Percentiles rank a stretch among this genome's conserved stretches.
These are phyloP conservation scores for Petromus typicus DNA, from an alignment of 2,113 vertebrate species.

Conservation along the genomic window DNA sequence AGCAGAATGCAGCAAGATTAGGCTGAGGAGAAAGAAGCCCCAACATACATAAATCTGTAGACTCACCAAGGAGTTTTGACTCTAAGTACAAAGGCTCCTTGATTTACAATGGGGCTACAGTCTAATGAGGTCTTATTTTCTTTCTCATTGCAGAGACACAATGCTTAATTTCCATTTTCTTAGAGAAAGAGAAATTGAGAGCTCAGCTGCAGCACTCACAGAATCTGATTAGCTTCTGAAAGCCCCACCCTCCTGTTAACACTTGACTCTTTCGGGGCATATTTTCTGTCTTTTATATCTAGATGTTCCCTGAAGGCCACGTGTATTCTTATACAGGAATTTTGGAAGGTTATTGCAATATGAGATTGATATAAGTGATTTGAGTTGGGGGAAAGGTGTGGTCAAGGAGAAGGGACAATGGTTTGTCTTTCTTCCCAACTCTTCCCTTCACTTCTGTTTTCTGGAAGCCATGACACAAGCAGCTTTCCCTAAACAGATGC, in stretches of 20 bases:
- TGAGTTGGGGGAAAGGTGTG: not conserved
- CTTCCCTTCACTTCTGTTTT: not conserved
- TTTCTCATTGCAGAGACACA: not conserved
- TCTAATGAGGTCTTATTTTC: not conserved
- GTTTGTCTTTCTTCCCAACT: not conserved
- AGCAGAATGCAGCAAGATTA: not conserved
- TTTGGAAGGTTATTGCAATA: not conserved
- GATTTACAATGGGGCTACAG: not conserved
- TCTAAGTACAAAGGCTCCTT: not conserved
- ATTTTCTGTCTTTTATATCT: not conserved
- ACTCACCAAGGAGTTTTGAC: not conserved
- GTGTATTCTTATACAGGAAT: not conserved
- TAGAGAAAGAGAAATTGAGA: not conserved
- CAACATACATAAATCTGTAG: not conserved
- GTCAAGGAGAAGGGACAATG: not conserved
- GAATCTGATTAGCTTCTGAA: not conserved
- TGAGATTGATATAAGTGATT: not conserved
- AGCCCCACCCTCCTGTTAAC: not conserved
- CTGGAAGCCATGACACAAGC: not conserved
- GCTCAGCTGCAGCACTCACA: not conserved
- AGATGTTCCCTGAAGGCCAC: not conserved
- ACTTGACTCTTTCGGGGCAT: not conserved
- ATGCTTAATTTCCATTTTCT: not conserved
- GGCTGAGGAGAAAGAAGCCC: not conserved
- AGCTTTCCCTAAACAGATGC: not conserved